These are phyloP conservation scores for Etia nguti DNA, from an alignment of 2,113 vertebrate genomes.

Conservation along the genomic window DNA sequence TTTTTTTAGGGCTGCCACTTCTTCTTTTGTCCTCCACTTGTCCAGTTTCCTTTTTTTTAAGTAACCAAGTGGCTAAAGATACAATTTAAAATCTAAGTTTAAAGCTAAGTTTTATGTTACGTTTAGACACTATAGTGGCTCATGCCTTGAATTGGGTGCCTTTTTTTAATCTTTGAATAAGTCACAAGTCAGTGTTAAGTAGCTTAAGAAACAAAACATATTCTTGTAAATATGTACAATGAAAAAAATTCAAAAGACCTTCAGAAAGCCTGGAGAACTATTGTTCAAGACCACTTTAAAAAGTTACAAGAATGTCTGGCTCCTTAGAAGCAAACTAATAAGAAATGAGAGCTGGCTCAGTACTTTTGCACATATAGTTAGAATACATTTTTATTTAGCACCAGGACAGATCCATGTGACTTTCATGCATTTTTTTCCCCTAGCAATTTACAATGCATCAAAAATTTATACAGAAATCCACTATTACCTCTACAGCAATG, in stretches of 20 bases:
- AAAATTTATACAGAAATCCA: background rate
- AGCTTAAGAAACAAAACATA: background rate
- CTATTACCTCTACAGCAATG: background rate
- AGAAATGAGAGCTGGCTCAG: background rate
- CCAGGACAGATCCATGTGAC: background rate
- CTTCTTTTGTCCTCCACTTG: no score
- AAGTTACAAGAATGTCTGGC: background rate
- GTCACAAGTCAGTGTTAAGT: background rate
- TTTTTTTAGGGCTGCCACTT: no score
- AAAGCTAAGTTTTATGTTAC: background rate
- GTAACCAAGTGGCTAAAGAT: background rate
- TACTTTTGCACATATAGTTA: background rate
- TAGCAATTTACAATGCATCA: background rate
- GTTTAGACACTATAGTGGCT: background rate
- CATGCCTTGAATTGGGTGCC: background rate
- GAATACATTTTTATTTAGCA: background rate
- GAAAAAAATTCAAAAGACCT: background rate
- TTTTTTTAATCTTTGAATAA: background rate
- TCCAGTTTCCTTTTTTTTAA: no score
- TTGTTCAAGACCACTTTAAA: background rate
- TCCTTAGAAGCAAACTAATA: background rate
- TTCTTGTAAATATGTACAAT: background rate
- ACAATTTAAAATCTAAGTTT: background rate
- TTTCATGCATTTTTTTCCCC: background rate
- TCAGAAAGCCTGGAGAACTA: background rate